phyloP scores from a whole-genome alignment of 2,113 vertebrate genomes.

The Dinomys branickii region DNA sequence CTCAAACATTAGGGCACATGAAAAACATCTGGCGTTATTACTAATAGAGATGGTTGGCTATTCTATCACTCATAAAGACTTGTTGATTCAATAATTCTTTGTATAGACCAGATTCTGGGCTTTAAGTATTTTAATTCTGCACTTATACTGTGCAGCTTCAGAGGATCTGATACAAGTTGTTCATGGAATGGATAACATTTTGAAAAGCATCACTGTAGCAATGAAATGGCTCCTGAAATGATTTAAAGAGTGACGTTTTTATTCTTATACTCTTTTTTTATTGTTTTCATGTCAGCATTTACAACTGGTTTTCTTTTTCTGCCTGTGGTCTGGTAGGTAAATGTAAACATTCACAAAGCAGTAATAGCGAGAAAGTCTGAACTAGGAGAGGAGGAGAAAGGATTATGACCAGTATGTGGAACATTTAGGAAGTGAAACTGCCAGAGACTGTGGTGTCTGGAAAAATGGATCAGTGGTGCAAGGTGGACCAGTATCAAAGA shows the following conservation, averaged over 20 bases:
- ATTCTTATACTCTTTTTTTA: neutral
- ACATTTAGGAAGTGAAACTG: neutral
- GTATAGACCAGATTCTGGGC: neutral
- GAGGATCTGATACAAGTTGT: neutral
- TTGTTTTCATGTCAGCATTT: neutral
- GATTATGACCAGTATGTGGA: neutral
- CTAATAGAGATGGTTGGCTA: neutral
- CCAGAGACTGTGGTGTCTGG: neutral
- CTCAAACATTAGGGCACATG: neutral
- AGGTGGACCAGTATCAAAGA: neutral
- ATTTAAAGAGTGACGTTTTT: neutral
- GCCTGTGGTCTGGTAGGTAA: neutral
- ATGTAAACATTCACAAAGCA: neutral
- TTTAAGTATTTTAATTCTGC: neutral
- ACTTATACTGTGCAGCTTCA: neutral
- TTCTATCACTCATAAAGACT: neutral
- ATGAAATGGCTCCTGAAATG: neutral
- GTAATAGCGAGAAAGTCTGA: neutral
- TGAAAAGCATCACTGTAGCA: neutral
- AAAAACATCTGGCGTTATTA: neutral
- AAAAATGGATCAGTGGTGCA: neutral
- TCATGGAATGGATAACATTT: neutral
- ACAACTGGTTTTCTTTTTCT: neutral
- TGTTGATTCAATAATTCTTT: neutral
- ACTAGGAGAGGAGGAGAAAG: neutral